phyloP scores from a whole-genome alignment of 2,888 invertebrate species.

The Dusona sp. region DNA sequence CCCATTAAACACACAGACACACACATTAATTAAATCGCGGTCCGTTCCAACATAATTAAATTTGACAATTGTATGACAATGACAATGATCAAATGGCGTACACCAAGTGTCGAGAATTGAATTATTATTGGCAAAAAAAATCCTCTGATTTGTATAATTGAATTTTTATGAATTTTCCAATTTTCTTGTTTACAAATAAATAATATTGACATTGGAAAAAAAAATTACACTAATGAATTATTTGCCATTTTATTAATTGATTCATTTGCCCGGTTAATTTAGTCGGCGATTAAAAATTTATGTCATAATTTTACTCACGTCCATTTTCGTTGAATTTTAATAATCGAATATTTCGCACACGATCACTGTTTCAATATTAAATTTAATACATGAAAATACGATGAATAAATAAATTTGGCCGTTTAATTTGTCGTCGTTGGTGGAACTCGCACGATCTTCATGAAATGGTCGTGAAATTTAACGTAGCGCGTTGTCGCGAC shows the following conservation, averaged over 20 bases:
- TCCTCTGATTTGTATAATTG: background rate
- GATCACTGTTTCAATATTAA: background rate
- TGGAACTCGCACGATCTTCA: background rate
- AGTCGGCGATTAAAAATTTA: background rate
- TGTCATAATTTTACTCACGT: constrained; percentile 48
- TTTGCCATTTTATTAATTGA: background rate
- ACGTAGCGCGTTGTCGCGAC: background rate
- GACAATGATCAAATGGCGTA: too few species aligned
- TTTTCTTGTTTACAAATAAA: background rate
- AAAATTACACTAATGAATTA: background rate
- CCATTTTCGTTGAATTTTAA: constrained; percentile 18
- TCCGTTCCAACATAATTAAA: background rate
- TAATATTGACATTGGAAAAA: background rate
- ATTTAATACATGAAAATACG: background rate
- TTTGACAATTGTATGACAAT: background rate
- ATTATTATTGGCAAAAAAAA: background rate
- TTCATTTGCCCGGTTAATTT: background rate
- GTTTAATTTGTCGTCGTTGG: background rate
- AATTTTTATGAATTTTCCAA: background rate
- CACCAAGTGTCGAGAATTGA: background rate
- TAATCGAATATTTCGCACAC: background rate
- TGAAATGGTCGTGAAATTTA: background rate
- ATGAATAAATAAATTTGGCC: background rate
- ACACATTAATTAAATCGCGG: background rate
- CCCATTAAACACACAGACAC: constrained; percentile 2